phyloP scores from a whole-genome alignment of 2,797 vertebrate species.

The Anguilla pacifica region DNA sequence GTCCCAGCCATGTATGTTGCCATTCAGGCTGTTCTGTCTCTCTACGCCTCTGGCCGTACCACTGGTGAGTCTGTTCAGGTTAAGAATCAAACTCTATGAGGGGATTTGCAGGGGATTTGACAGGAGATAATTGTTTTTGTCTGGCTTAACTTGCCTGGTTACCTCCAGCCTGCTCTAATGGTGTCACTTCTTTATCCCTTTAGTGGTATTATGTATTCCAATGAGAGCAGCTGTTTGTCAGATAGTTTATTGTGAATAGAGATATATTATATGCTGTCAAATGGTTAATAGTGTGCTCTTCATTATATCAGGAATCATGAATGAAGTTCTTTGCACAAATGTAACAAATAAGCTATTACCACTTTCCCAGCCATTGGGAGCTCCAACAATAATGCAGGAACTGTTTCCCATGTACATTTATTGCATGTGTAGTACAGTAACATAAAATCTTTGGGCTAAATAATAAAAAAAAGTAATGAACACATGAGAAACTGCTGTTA shows the following conservation, averaged over 20 bases:
- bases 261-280: neutral
- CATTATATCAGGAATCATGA: neutral
- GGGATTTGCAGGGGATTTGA: neutral
- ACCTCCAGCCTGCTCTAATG: neutral
- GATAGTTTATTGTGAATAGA: neutral
- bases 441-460: neutral
- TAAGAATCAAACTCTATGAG: neutral
- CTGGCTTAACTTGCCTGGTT: neutral
- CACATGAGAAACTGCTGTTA: neutral
- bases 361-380: neutral
- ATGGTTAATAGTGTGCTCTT: neutral
- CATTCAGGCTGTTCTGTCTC: conserved; percentile 87
- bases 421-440: neutral
- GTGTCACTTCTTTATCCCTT: neutral
- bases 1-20: conserved; percentile 84
- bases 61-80: conserved; percentile 71
- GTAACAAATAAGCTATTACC: neutral
- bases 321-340: neutral
- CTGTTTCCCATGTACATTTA: neutral
- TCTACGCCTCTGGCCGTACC: conserved; percentile 87
- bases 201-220: neutral
- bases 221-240: neutral
- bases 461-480: neutral
- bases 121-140: neutral
- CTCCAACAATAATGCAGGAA: no score